Evolutionary conservation across 2,888 invertebrate genomes (phyloP).

Genomic region (Harpalus rufipes): DNA sequence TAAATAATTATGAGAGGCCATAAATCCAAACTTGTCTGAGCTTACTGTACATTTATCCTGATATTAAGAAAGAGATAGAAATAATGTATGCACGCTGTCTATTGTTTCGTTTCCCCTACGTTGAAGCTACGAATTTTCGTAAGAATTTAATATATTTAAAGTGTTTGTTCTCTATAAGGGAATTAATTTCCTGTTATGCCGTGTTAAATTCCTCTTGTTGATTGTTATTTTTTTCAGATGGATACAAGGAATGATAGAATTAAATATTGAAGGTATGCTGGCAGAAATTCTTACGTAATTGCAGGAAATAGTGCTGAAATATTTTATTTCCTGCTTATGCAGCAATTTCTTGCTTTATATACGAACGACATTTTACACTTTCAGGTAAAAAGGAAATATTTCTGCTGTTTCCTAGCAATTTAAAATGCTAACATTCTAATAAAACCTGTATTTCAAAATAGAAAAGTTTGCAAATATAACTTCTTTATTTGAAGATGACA

Average conservation of each 20-base stretch:
- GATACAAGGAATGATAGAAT: slow-evolving; percentile 30
- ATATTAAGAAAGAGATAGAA: background rate
- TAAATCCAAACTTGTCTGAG: no score
- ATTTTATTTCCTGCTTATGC: slow-evolving; percentile 31
- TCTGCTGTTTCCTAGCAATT: background rate
- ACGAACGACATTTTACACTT: slow-evolving; percentile 2
- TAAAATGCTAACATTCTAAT: background rate
- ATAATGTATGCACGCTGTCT: background rate
- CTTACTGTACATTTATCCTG: background rate
- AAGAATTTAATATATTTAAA: slow-evolving; percentile 51
- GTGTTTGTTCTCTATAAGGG: slow-evolving; percentile 29
- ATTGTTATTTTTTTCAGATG: slow-evolving; percentile 24
- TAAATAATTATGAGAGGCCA: no score
- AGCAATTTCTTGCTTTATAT: slow-evolving; percentile 16
- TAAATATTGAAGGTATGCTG: slow-evolving; percentile 44
- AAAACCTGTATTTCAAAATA: background rate
- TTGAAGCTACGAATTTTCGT: slow-evolving; percentile 34
- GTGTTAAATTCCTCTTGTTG: slow-evolving; percentile 7
- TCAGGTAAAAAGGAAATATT: background rate
- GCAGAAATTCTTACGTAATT: slow-evolving; percentile 37
- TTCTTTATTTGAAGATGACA: no score
- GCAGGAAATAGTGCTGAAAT: slow-evolving; percentile 27
- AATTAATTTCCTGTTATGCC: slow-evolving; percentile 45
- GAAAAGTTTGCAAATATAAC: background rate
- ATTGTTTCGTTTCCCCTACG: background rate